Percentiles rank a stretch among this genome's conserved stretches.
Conservation (phyloP, 1,140 invertebrate genomes). For the Eriocheir sinensis region DNA sequence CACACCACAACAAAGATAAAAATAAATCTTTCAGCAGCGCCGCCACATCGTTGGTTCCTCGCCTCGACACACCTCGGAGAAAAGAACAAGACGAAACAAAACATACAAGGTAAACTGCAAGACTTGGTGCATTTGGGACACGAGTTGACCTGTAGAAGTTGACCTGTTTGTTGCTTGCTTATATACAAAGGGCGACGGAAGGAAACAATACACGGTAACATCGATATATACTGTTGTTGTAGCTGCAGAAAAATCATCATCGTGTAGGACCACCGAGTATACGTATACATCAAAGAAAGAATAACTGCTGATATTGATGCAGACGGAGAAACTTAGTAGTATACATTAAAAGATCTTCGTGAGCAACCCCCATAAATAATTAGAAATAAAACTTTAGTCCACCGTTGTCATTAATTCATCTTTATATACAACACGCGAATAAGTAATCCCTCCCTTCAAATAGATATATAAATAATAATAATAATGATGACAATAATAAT, state of each 20-base stretch:
- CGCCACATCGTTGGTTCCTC: too few species aligned
- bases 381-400: too few species aligned
- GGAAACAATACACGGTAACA: neutral
- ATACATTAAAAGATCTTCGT: neutral
- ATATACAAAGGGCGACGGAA: conserved; percentile 20
- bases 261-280: neutral
- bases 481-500: neutral
- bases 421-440: too few species aligned
- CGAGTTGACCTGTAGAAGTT: too few species aligned
- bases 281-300: neutral
- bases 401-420: too few species aligned
- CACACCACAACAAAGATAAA: neutral
- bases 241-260: conserved; percentile 1
- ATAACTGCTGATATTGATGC: too few species aligned
- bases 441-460: too few species aligned
- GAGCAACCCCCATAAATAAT: neutral
- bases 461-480: neutral
- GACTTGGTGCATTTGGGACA: neutral
- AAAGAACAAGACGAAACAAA: too few species aligned
- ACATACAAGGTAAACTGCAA: neutral
- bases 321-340: neutral
- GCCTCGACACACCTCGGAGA: neutral
- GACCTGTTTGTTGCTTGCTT: neutral
- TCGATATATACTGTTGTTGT: neutral
- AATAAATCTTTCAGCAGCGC: neutral